Evolutionary conservation across 2,888 invertebrate genomes (phyloP), one percentile per base, ranked within the genome.

Genomic region (Epinotia ramella): DNA sequence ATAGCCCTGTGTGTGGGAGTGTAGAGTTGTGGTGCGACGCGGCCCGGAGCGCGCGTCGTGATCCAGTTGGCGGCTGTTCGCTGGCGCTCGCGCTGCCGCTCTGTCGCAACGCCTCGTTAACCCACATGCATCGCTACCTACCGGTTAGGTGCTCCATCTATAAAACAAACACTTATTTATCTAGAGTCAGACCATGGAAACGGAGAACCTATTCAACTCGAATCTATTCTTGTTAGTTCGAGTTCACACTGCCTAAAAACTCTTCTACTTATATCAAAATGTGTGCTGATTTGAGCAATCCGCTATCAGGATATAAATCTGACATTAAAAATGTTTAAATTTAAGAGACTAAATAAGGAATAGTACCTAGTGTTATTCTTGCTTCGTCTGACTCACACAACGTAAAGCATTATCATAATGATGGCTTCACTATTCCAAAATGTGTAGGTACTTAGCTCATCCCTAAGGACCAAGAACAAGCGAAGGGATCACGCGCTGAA

Each of bases 31-130:
- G 44, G 44, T 57, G 68, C 69, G 63, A 20, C 18, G 70, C 5
- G n/a, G 70, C 28, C 33, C 70, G 46, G 49, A 33, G 70, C 63
- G 53, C 62, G 64, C 69, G 77, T 69, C 77, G 73, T 77, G 77
- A 73, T 77, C 77, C 68, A 77, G 57, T 73, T 73, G 77, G 73
- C 65, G 59, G 65, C 60, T 49, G 73, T 40, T 56, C 66, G 70
- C 44, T 64, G 65, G 78, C 79, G 73, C 76, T 76, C 78, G 80
- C 81, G 77, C 79, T 77, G 74, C 67, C 79, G 76, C 81, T 78
- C 73, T 88, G 89, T 86, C 88, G 91, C 89, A 91, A 91, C 63
- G 81, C 84, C 89, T 92, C 92, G 92, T 91, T 92, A 92, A 91
- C 92, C 92, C 90, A 92, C 91, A 91, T 72, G 67, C 76, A 57